Evolutionary conservation across 1,140 invertebrate genomes (phyloP).

Genomic region (Neodiprion lecontei): DNA sequence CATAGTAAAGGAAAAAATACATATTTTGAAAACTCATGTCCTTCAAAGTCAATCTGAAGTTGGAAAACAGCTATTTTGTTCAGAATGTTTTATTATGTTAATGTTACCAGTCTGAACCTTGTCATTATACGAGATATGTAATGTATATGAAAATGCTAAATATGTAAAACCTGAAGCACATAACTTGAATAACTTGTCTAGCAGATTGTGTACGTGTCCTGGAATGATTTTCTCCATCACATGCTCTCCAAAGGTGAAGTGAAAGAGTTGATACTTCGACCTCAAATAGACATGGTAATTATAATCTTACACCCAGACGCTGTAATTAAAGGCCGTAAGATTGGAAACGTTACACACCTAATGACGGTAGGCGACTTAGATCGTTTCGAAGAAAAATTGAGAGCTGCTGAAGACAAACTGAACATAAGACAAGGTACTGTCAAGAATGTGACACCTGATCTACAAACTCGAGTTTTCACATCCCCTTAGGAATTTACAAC

Average conservation of each 20-base stretch:
- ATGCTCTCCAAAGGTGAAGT: slow-evolving; percentile 94
- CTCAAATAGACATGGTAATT: slow-evolving; percentile 82
- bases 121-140: slow-evolving; percentile 21
- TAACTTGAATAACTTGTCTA: slow-evolving; percentile 38
- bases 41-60: too few relatives aligned
- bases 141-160: slow-evolving; percentile 13
- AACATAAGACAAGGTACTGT: slow-evolving; percentile 75
- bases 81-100: neutral
- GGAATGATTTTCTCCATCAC: slow-evolving; percentile 94
- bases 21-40: too few relatives aligned
- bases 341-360: slow-evolving; percentile 64
- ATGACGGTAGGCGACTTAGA: slow-evolving; percentile 85
- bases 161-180: slow-evolving; percentile 13
- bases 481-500: neutral
- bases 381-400: slow-evolving; percentile 87
- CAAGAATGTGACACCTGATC: neutral
- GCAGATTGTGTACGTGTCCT: slow-evolving; percentile 78
- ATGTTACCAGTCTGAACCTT: slow-evolving; percentile 22
- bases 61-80: slow-evolving; percentile 15
- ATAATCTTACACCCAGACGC: slow-evolving; percentile 87
- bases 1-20: too few relatives aligned
- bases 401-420: slow-evolving; percentile 79
- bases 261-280: slow-evolving; percentile 83
- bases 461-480: neutral
- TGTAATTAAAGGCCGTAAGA: slow-evolving; percentile 81